phyloP scores from a whole-genome alignment of 30 jellyfish, hydroid and myxozoan species.

The Hydra vulgaris region DNA sequence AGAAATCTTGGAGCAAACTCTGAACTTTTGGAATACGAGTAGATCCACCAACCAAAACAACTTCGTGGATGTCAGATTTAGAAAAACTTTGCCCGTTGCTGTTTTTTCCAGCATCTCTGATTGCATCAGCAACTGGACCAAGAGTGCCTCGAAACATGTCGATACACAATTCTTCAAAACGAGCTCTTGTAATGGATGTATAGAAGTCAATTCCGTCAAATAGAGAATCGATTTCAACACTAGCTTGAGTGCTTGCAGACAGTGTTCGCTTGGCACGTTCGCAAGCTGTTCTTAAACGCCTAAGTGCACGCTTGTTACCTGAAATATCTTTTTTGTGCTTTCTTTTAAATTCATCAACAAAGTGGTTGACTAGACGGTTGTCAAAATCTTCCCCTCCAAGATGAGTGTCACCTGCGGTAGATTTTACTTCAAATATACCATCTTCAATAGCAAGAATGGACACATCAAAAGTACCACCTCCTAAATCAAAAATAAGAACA shows the following conservation, averaged over 20 bases:
- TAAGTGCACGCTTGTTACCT: conserved; percentile 56
- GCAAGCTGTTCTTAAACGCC: conserved; percentile 86
- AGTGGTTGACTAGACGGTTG: conserved; percentile 50
- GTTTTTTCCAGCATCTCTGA: conserved; percentile 52
- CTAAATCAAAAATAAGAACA: conserved; percentile 91
- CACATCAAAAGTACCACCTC: conserved; percentile 99
- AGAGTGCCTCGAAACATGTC: conserved; percentile 52
- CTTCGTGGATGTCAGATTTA: conserved; percentile 52
- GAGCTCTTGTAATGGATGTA: conserved; percentile 74
- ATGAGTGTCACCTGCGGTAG: conserved; percentile 95
- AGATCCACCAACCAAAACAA: conserved; percentile 96
- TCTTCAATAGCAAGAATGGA: conserved; percentile 92
- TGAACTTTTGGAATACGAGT: conserved; percentile 84
- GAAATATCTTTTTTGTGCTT: conserved; percentile 58
- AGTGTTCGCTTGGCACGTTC: conserved; percentile 92
- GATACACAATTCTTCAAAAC: conserved; percentile 65
- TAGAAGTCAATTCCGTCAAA: conserved; percentile 82
- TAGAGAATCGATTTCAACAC: conserved; percentile 85
- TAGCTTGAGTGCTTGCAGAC: conserved; percentile 81
- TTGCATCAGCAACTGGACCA: conserved; percentile 55
- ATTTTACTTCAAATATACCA: conserved; percentile 92
- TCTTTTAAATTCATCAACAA: conserved; percentile 56
- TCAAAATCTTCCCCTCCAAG: conserved; percentile 99
- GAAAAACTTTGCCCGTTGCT: conserved; percentile 6
- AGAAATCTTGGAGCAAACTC: conserved; percentile 49